Evolutionary conservation across 1,140 invertebrate genomes (phyloP), one percentile per base, ranked within the genome.

Genomic region (Anthonomus grandis): DNA sequence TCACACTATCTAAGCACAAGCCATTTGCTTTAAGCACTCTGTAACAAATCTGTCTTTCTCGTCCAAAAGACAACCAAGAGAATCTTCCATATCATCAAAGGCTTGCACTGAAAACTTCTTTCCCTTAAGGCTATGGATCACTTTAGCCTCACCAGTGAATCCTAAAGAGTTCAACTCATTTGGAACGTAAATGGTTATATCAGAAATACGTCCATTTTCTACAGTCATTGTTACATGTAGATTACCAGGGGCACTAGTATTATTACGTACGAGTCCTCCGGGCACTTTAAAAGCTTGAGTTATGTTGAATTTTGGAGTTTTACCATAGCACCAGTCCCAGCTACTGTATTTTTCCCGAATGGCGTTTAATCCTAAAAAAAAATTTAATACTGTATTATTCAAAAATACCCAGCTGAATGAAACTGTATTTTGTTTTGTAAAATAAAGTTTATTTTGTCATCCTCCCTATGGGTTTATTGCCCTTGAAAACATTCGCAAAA

Each of bases 261-360:
- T 51, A 10, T 22, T 13, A 25, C 62, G 52, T 8, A 60, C 18
- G 17, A 70, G 49, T 37, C 49, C 15, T 10, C 41, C 53, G 22
- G 68, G 68, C 19, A 72, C 62, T 19, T 52, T 49, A 41, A 74
- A 70, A 8, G 62, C 61, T 22, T 65, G 59, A 17, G 57, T 63
- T 24, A 91, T 81, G 0, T 80, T 83, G 72, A 96, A 97, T 64
- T 84, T 83, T 0, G 93, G 93, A 1, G 92, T 91, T 69, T 84
- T 86, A n/a, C 90, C 93, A 74, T 82, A 93, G 46, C 83, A 82
- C 93, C 92, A 96, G 42, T 91, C 81, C 92, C 93, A 96, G 12
- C 83, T 86, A 56, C 76, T 69, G 19, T 93, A 82, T 55, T 87
- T 81, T 36, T 81, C 70, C 36, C 79, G 78, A 52, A 90, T 79